phyloP scores from a whole-genome alignment of 1,140 invertebrate genomes.

The Dendroctonus ponderosae region DNA sequence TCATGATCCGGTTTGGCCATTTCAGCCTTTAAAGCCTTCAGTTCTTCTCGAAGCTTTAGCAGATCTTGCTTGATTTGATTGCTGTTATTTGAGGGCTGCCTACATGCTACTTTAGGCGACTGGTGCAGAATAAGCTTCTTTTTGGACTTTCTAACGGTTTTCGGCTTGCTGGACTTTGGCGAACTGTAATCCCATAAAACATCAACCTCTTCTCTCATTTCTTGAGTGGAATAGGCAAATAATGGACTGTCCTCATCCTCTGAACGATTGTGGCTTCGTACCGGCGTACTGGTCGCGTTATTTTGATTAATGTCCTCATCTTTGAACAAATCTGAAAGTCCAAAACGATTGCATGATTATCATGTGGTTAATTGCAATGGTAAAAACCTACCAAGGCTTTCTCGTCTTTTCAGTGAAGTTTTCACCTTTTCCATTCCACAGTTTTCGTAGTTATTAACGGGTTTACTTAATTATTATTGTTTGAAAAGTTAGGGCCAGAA shows the following conservation, averaged over 20 bases:
- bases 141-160: conserved; percentile 29
- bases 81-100: conserved; percentile 39
- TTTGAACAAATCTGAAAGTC: too few species aligned
- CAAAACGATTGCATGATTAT: too few species aligned
- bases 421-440: too few species aligned
- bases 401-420: too few species aligned
- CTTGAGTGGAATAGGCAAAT: conserved; percentile 41
- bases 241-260: conserved; percentile 33
- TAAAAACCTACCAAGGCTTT: too few species aligned
- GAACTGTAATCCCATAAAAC: conserved; percentile 50
- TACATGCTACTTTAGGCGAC: conserved; percentile 41
- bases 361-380: too few species aligned
- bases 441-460: too few species aligned
- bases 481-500: too few species aligned
- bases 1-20: conserved; percentile 41
- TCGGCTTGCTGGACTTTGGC: conserved; percentile 36
- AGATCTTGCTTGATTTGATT: conserved; percentile 38
- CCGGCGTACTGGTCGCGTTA: conserved; percentile 1
- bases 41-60: conserved; percentile 44
- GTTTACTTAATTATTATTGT: too few species aligned
- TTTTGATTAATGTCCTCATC: too few species aligned
- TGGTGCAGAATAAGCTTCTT: conserved; percentile 34
- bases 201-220: conserved; percentile 43
- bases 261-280: conserved; percentile 12
- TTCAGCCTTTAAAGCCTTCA: conserved; percentile 43